Conservation (phyloP, 2,797 vertebrate species). For the Gambusia yucatana region DNA sequence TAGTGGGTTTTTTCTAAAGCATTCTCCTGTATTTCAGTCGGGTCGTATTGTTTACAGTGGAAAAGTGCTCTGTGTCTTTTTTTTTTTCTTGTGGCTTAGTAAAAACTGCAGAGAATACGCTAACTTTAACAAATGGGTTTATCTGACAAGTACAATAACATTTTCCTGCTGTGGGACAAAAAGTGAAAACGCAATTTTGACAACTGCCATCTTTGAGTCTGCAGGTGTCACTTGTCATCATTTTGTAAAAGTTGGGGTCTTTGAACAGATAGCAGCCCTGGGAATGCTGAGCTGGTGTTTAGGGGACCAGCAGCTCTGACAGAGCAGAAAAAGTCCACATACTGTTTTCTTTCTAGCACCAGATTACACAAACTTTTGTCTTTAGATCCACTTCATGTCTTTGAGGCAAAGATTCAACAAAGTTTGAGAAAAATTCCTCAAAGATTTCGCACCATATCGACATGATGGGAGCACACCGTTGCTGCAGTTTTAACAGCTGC, state of each 20-base stretch:
- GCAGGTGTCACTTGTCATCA: neutral
- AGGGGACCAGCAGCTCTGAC: neutral
- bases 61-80: neutral
- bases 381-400: neutral
- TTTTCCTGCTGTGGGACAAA: neutral
- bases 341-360: neutral
- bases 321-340: neutral
- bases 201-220: conserved; percentile 1
- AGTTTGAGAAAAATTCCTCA: neutral
- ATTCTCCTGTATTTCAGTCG: neutral
- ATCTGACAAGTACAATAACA: neutral
- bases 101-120: neutral
- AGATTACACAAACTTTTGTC: neutral
- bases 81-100: neutral
- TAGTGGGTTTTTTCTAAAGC: neutral
- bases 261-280: neutral
- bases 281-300: neutral
- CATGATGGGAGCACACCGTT: neutral
- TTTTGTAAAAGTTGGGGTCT: neutral
- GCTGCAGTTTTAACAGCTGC: neutral
- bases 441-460: neutral
- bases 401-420: neutral
- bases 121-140: neutral
- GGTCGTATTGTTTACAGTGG: neutral
- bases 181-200: neutral